Evolutionary conservation across 2,888 invertebrate species (phyloP), one percentile per base, ranked within the genome.

Genomic region (Rhorus exstirpatorius): DNA sequence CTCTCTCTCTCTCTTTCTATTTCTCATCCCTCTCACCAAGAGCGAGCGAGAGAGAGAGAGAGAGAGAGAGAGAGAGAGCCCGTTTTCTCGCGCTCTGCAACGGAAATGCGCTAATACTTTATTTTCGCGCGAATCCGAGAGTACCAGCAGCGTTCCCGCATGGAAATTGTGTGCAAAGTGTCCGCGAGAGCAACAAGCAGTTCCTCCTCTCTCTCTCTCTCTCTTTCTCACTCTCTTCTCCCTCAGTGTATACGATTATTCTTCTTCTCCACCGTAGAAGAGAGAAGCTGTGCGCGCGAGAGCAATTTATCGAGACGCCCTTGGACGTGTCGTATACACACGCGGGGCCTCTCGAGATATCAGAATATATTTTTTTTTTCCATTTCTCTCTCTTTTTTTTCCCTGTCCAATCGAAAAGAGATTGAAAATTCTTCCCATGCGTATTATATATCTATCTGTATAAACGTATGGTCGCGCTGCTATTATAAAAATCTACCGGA

Each of bases 51-150:
- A 35, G 35, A 31, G 31, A 17, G 38, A 63, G 53, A 6, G 26
- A 70, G 19, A 38, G 55, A 55, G 55, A 24, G 41, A 49, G 35
- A 35, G 49, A 35, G 17, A 49, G 49, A 60, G 60, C 21, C 53
- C 53, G 60, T 72, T 49, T 74, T 78, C 72, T 49, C 67, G 76
- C 70, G 55, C 67, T 76, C 46, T 51, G 55, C 84, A 60, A 41
- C 68, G 79, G 76, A 76, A 67, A 76, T 76, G 76, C 76, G 67
- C 76, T 83, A 86, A 86, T 87, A 88, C 86, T 88, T 88, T 88
- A 88, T 87, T 88, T 88, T 88, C 87, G 83, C 85, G 86, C 86
- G 86, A 83, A 85, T 84, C 85, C 86, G 79, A 83, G 82, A 76
- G 68, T 58, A 55, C 41, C 58, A 49, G 60, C 72, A 58, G 17